These are phyloP conservation scores for Carollia perspicillata DNA, from an alignment of 2,113 vertebrate genomes.

Conservation along the genomic window DNA sequence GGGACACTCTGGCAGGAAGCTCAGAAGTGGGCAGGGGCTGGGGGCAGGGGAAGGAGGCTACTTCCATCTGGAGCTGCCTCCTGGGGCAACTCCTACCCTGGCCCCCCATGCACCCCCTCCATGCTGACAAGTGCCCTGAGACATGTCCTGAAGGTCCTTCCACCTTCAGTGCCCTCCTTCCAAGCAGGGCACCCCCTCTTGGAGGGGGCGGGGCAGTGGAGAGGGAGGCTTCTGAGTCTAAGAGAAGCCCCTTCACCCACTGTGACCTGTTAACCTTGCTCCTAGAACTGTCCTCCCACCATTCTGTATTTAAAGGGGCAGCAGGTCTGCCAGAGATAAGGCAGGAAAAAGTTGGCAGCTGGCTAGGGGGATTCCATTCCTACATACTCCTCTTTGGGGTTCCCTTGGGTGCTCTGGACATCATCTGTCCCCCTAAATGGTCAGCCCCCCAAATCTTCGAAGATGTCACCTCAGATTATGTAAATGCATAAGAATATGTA, in stretches of 20 bases:
- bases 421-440: not conserved
- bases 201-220: not conserved
- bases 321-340: not conserved
- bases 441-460: not conserved
- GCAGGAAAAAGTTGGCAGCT: not conserved
- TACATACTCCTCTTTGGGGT: not conserved
- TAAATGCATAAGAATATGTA: not conserved
- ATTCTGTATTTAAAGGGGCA: not conserved
- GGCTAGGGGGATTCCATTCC: not conserved
- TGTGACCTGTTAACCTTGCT: not conserved
- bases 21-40: conserved; percentile 23
- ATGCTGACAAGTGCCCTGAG: not conserved
- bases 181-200: not conserved
- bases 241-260: not conserved
- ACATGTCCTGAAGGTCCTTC: not conserved
- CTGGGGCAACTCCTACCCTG: not conserved
- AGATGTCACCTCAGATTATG: not conserved
- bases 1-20: conserved; percentile 41
- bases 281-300: not conserved
- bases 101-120: not conserved
- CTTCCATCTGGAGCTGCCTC: not conserved
- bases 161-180: not conserved
- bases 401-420: not conserved
- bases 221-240: not conserved
- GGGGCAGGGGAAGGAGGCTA: not conserved